Evolutionary conservation across 1,140 invertebrate genomes (phyloP).

Genomic region (Meteorus sp.): DNA sequence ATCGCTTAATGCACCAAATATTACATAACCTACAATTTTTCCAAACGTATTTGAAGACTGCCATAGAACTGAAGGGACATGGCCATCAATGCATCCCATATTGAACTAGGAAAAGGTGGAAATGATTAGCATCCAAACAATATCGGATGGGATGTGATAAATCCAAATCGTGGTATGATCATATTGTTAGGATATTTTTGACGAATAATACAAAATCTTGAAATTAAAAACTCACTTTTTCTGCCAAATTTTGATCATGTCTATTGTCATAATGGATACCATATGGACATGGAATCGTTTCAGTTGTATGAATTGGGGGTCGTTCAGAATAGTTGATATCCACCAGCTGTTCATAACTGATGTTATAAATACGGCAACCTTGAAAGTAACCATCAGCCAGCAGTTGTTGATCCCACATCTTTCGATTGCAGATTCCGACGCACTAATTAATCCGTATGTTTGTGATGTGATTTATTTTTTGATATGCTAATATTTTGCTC

Average conservation of each 20-base stretch:
- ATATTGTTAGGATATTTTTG: too few relatives aligned
- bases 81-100: slow-evolving; percentile 23
- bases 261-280: slow-evolving; percentile 26
- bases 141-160: too few relatives aligned
- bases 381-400: slow-evolving; percentile 28
- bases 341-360: slow-evolving; percentile 21
- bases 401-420: slow-evolving; percentile 23
- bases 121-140: too few relatives aligned
- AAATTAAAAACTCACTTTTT: slow-evolving; percentile 25
- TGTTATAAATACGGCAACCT: slow-evolving; percentile 28
- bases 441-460: too few relatives aligned
- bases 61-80: slow-evolving; percentile 18
- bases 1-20: slow-evolving; percentile 28
- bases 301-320: slow-evolving; percentile 17
- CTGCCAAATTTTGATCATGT: slow-evolving; percentile 25
- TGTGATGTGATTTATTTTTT: too few relatives aligned
- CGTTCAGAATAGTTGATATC: slow-evolving; percentile 19
- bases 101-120: too few relatives aligned
- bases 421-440: slow-evolving; percentile 26
- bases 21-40: slow-evolving; percentile 24
- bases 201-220: neutral
- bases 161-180: too few relatives aligned
- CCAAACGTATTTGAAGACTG: slow-evolving; percentile 27
- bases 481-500: too few relatives aligned
- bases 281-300: slow-evolving; percentile 26